Percentiles rank a stretch among this genome's conserved stretches.
Conservation (phyloP, 2,797 vertebrate genomes). For the Erpetoichthys calabaricus region DNA sequence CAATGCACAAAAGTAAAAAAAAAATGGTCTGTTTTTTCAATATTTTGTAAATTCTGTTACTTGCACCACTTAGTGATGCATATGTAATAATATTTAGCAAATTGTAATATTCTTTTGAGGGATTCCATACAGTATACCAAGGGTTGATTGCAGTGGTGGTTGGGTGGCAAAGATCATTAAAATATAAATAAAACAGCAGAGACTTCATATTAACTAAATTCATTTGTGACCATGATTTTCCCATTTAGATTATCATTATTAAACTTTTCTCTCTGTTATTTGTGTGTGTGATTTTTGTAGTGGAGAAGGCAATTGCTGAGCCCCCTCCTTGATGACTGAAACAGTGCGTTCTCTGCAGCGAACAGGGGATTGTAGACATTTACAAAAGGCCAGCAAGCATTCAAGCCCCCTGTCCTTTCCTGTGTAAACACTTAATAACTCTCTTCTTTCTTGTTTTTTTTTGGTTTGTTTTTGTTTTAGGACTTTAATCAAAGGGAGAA, state of each 20-base stretch:
- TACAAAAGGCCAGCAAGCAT: slow-evolving; percentile 83
- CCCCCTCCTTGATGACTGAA: slow-evolving; percentile 93
- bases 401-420: slow-evolving; percentile 82
- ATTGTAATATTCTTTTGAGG: no score
- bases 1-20: no score
- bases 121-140: slow-evolving; percentile 17
- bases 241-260: slow-evolving; percentile 56
- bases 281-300: slow-evolving; percentile 99
- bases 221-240: slow-evolving; percentile 48
- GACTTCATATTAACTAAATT: slow-evolving; percentile 6
- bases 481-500: slow-evolving; percentile 31
- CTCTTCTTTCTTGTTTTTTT: slow-evolving; percentile 55
- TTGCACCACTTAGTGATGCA: no score
- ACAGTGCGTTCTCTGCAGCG: slow-evolving; percentile 89
- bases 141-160: slow-evolving; percentile 13
- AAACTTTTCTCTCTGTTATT: slow-evolving; percentile 98
- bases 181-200: slow-evolving; percentile 5
- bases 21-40: no score
- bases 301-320: slow-evolving; percentile 99
- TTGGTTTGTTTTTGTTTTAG: slow-evolving; percentile 68
- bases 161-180: slow-evolving; percentile 11
- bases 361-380: slow-evolving; percentile 94
- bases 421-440: slow-evolving; percentile 81
- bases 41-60: no score
- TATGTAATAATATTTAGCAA: no score